Evolutionary conservation across 2,888 invertebrate species (phyloP).

Genomic region (Sinotaia quadrata): DNA sequence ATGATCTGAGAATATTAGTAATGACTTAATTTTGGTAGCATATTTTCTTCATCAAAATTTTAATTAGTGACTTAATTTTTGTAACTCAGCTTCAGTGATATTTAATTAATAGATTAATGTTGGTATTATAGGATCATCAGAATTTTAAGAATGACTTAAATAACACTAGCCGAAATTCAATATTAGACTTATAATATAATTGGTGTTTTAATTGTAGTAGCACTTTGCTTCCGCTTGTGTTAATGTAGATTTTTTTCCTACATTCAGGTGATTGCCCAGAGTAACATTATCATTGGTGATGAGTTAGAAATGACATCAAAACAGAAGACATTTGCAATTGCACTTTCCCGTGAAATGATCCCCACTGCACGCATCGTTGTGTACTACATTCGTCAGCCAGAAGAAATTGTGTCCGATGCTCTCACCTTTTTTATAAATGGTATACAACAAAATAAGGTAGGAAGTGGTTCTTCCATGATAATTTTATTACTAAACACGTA

Average conservation of each 20-base stretch:
- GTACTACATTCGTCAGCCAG: slow-evolving; percentile 85
- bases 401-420: slow-evolving; percentile 91
- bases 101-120: no score
- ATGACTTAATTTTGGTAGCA: no score
- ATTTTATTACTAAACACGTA: no score
- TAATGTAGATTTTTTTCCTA: slow-evolving; percentile 8
- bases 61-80: no score
- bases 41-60: no score
- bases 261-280: slow-evolving; percentile 86
- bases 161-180: no score
- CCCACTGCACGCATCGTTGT: slow-evolving; percentile 92
- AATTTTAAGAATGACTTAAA: no score
- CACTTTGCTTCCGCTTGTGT: background rate
- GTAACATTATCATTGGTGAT: slow-evolving; percentile 87
- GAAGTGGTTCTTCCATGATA: slow-evolving; percentile 33
- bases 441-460: slow-evolving; percentile 89
- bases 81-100: no score
- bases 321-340: slow-evolving; percentile 74
- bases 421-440: slow-evolving; percentile 97
- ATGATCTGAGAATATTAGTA: no score
- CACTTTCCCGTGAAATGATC: slow-evolving; percentile 78
- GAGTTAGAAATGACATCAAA: slow-evolving; percentile 82
- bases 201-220: no score
- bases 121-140: no score
- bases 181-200: no score